Base-by-base conservation (phyloP, 2,113 vertebrate genomes). In the Varanus komodoensis region DNA sequence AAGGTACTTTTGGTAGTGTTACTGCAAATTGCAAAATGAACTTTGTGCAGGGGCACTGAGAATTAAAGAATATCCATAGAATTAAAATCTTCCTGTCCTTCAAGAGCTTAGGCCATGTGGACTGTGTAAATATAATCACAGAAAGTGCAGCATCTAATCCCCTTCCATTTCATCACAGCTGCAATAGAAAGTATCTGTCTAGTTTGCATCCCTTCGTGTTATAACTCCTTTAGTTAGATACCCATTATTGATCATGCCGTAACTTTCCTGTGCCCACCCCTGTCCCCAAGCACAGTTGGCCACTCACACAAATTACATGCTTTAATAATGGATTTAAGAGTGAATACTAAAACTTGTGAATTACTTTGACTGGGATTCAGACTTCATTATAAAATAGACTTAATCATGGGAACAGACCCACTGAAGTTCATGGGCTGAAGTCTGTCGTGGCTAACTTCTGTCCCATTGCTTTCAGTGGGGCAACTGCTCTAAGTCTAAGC, bases 191-290 rank as follows among this genome's bases (percentile, higher is more conserved):
- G 79, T 84, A 77, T 87, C 89, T 94, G 80, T 73, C 91, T 94
- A 93, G 89, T 67, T 91, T 80, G 7, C 88, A 80, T 61, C 54
- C 80, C 92, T 93, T 85, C 87, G 34, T 92, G 86, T 87, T 52
- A 78, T 84, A 90, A 91, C 68, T 34, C 89, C 67, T 91, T 92
- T 74, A 1, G 78, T 79, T 88, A 94, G 21, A 74, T 69, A 82
- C 92, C 1, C 6, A 68, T 92, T 90, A 79, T 93, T 93, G 79
- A 32, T 87, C 92, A 67, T 95, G 91, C 89, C 87, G 92, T 44
- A 57, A 32, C 11, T 54, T 91, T 50, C 80, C 9, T 25, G 82
- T 44, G 34, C 38, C 19, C 6, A 11, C 38, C 6, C 23, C 21
- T 34, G 14, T n/a, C 3, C 14, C 75, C 19, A 44, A 44, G 38